Base-by-base conservation (phyloP, 2,888 invertebrate species). In the Mimachlamys varia region DNA sequence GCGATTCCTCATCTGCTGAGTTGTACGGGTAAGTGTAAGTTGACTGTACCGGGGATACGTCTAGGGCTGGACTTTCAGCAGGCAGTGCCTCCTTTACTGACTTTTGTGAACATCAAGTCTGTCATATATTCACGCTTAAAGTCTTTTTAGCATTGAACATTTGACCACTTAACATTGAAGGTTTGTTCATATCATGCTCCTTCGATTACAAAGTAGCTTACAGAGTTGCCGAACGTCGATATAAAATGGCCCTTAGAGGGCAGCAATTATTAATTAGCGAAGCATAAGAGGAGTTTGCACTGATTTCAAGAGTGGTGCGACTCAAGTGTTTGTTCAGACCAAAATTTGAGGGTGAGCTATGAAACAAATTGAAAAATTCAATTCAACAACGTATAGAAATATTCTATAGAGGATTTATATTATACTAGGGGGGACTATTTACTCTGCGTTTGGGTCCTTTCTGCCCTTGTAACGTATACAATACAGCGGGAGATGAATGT, bases 251-350 rank as follows among this genome's bases (percentile, higher is more conserved):
- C 13, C 27, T 27, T 27, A 76, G 76, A 76, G 76, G 76, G 76
- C 17, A 12, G 33, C 22, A 33, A 27, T 76, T 33, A 76, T 76
- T 76, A 76, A 76, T 76, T 76, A 76, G 76, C 13, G 1, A 76
- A 7, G 7, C 22, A 5, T 76, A 27, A 76, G 76, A 76, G 76
- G 33, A 15, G 76, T 76, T 76, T 76, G 76, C 76, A 76, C 76
- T 33, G 27, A 76, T 76, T 76, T 76, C 76, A 22, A 76, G 76
- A 27, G 76, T 76, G 76, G 76, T 76, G 27, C 10, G 17, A 10
- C 33, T 76, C 76, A 76, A 76, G 76, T 76, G 33, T 76, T 76
- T 76, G 76, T 76, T 76, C 76, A 76, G 76, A 76, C 76, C 13
- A 76, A 76, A 76, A 76, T 76, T 76, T 33, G 12, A 15, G 27